Evolutionary conservation across 2,888 invertebrate species (phyloP).

Genomic region (Nomada flava): DNA sequence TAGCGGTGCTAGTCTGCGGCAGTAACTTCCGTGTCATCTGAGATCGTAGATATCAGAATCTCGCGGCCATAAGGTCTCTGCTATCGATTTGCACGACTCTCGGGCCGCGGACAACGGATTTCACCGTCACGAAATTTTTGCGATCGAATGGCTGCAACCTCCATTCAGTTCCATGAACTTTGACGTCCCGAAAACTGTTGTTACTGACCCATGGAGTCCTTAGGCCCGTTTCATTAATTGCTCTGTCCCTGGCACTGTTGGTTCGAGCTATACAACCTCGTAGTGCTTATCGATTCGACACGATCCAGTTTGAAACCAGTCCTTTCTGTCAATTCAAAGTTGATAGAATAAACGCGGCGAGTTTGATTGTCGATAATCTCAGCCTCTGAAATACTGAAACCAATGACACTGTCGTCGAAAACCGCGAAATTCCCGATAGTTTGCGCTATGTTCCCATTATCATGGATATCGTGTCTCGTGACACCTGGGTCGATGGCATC

Average conservation of each 20-base stretch:
- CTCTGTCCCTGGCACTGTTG: not conserved
- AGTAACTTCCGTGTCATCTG: constrained; percentile 11
- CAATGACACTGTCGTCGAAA: constrained; percentile 17
- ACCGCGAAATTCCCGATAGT: constrained; percentile 10
- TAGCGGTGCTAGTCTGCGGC: not conserved
- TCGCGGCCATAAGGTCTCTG: not conserved
- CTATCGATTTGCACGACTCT: constrained; percentile 18
- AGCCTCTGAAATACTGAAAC: not conserved
- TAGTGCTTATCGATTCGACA: constrained; percentile 7
- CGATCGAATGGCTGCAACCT: not conserved
- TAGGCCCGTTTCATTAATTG: not conserved
- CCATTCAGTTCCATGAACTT: not conserved
- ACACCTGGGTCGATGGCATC: constrained; percentile 33
- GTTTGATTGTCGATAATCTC: too few species aligned
- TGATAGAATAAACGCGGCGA: not conserved
- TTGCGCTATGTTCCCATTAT: constrained; percentile 13
- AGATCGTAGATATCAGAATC: not conserved
- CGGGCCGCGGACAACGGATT: not conserved
- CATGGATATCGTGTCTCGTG: constrained; percentile 22
- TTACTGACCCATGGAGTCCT: not conserved
- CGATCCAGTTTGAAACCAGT: not conserved
- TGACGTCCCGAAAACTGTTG: not conserved
- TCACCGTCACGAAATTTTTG: not conserved
- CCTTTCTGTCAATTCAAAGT: not conserved
- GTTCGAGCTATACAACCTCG: not conserved